These are phyloP conservation scores for Coilia nasus DNA, from an alignment of 2,797 vertebrate genomes.

Conservation along the genomic window DNA sequence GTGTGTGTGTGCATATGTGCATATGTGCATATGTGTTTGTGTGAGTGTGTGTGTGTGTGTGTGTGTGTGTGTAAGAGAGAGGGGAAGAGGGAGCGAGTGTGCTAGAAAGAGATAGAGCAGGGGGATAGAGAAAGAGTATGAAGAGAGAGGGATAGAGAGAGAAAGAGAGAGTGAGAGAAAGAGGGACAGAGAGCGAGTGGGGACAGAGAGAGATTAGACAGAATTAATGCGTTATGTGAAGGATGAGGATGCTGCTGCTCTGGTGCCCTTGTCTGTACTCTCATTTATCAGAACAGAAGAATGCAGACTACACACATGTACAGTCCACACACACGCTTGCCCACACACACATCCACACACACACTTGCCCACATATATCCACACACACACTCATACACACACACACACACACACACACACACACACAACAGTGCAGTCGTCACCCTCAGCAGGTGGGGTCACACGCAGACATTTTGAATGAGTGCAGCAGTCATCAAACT, in stretches of 20 bases:
- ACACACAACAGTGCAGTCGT: background rate
- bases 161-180: background rate
- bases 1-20: background rate
- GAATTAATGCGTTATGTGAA: slow-evolving; percentile 17
- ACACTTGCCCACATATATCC: background rate
- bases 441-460: background rate
- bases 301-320: background rate
- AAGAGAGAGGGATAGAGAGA: background rate
- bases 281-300: slow-evolving; percentile 20
- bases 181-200: background rate
- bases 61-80: background rate
- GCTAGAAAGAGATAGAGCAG: too few species aligned
- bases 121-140: too few species aligned
- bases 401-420: slow-evolving; percentile 5
- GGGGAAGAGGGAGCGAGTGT: too few species aligned
- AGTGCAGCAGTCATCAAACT: background rate
- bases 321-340: background rate
- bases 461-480: background rate
- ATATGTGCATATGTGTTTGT: background rate
- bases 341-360: background rate
- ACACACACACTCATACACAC: background rate
- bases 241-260: background rate
- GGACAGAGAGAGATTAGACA: background rate
- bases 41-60: background rate
- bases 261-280: slow-evolving; percentile 19